Conservation (phyloP, 2,888 invertebrate genomes). For the Rhabditoides inermis region DNA sequence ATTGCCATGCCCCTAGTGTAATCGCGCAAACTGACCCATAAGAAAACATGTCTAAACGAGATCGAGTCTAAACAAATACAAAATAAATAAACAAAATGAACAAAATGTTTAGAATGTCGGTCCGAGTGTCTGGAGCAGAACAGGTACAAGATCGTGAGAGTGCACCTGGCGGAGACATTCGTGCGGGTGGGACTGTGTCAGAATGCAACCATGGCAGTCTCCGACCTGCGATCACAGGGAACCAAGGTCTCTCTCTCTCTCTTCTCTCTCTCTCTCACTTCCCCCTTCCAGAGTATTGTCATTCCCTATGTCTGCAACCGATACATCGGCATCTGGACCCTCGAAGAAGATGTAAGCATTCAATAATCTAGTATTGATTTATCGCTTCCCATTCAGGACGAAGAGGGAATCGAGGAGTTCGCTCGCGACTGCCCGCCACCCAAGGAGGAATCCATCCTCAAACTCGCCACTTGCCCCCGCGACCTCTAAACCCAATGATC, state of each 20-base stretch:
- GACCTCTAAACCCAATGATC: too few relatives aligned
- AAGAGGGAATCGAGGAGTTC: slow-evolving; percentile 33
- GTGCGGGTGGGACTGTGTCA: slow-evolving; percentile 27
- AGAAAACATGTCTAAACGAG: too few relatives aligned
- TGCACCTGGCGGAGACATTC: slow-evolving; percentile 25
- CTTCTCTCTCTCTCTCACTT: too few relatives aligned
- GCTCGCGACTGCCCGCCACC: slow-evolving; percentile 23
- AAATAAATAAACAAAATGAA: too few relatives aligned
- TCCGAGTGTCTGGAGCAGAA: slow-evolving; percentile 34
- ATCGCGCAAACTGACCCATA: too few relatives aligned
- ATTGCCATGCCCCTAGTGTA: too few relatives aligned
- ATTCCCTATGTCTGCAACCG: slow-evolving; percentile 30
- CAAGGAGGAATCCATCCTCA: slow-evolving; percentile 13
- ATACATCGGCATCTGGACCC: slow-evolving; percentile 28
- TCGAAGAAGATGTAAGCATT: slow-evolving; percentile 20
- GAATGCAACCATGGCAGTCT: too few relatives aligned
- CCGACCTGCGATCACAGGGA: too few relatives aligned
- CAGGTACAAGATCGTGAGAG: slow-evolving; percentile 28
- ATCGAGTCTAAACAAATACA: too few relatives aligned
- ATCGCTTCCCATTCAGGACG: slow-evolving; percentile 20
- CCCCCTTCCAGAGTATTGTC: slow-evolving; percentile 18
- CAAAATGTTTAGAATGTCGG: slow-evolving; percentile 36
- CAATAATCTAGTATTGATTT: neutral
- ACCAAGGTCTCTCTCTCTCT: too few relatives aligned
- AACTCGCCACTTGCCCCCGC: slow-evolving; percentile 18